These are phyloP conservation scores for Eleutherodactylus coqui DNA, from an alignment of 2,797 vertebrate genomes.

Conservation along the genomic window DNA sequence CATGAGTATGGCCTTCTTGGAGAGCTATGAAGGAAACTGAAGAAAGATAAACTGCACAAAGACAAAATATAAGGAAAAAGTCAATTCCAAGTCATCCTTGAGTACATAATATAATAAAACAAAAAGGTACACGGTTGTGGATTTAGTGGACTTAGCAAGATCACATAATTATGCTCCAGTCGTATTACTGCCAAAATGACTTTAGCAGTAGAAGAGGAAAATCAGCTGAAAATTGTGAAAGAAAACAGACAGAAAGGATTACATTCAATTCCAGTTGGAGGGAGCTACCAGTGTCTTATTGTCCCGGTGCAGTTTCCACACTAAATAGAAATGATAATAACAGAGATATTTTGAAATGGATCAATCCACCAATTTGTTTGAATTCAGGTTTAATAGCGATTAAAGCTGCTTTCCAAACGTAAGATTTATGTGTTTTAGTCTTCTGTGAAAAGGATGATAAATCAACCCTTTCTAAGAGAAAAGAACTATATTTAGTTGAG, in stretches of 20 bases:
- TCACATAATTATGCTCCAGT: slow-evolving; percentile 35
- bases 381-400: background rate
- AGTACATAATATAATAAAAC: slow-evolving; percentile 11
- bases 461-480: too few species aligned
- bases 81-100: background rate
- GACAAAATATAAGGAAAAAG: background rate
- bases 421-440: background rate
- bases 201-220: slow-evolving; percentile 34
- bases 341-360: slow-evolving; percentile 29
- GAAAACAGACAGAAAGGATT: slow-evolving; percentile 18
- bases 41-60: background rate
- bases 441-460: background rate
- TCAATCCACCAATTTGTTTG: slow-evolving; percentile 1
- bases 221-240: background rate
- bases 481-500: background rate
- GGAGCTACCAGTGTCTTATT: slow-evolving; percentile 14
- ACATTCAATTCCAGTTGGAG: background rate
- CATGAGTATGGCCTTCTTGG: background rate
- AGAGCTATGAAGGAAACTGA: background rate
- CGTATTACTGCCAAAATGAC: background rate
- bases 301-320: slow-evolving; percentile 35
- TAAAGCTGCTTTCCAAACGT: background rate
- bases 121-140: slow-evolving; percentile 9
- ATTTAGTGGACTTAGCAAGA: slow-evolving; percentile 31
- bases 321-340: slow-evolving; percentile 14